These are phyloP conservation scores for Basileuterus tristriatus DNA, from an alignment of 2,797 vertebrate species.

Conservation along the genomic window DNA sequence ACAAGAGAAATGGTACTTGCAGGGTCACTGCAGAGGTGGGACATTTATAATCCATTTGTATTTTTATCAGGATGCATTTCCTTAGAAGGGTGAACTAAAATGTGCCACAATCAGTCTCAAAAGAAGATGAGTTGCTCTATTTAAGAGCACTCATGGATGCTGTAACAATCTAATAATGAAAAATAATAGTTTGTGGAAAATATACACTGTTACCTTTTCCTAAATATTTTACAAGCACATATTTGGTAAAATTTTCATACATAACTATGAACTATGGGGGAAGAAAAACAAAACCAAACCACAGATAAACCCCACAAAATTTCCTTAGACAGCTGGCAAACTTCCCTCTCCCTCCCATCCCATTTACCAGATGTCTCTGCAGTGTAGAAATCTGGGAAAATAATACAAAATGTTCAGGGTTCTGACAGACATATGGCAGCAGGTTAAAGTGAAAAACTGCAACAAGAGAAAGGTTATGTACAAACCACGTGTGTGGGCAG, in stretches of 20 bases:
- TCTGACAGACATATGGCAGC: background rate
- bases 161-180: background rate
- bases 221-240: background rate
- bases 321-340: background rate
- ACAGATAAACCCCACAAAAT: background rate
- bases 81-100: background rate
- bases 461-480: background rate
- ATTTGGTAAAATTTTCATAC: background rate
- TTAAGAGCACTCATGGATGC: background rate
- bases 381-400: background rate
- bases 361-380: background rate
- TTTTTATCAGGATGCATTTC: background rate
- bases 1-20: background rate
- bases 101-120: background rate
- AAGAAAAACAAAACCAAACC: too few relatives aligned
- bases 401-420: background rate
- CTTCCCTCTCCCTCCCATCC: background rate
- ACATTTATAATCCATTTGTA: background rate
- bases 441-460: background rate
- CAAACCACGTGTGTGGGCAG: accelerated
- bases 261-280: background rate
- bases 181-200: background rate
- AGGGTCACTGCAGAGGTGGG: background rate
- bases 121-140: background rate
- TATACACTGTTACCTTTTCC: background rate